Evolutionary conservation across 2,113 vertebrate species (phyloP).

Genomic region (Calidris pygmaea): DNA sequence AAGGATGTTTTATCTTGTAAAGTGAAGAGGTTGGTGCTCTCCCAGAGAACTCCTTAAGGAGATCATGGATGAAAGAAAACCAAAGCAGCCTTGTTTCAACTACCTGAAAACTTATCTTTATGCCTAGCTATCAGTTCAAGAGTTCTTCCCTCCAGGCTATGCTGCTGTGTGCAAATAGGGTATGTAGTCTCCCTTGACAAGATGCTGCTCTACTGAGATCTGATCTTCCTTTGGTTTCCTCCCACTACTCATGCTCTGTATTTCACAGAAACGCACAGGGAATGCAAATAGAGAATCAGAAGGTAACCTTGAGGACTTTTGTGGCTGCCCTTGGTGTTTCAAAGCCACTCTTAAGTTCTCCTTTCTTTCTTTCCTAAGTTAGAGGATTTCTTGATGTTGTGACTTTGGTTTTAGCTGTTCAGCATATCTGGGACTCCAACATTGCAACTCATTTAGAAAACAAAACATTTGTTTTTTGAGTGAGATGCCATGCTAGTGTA

Average conservation of each 20-base stretch:
- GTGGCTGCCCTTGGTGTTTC: neutral
- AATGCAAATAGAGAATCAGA: conserved; percentile 35
- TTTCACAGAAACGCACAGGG: neutral
- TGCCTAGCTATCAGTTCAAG: neutral
- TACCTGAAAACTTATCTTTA: conserved; percentile 1
- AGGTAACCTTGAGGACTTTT: conserved; percentile 34
- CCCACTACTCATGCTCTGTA: neutral
- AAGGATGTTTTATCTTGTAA: neutral
- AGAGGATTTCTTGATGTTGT: neutral
- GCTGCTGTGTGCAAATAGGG: neutral
- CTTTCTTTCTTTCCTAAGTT: neutral
- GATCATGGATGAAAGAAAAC: conserved; percentile 25
- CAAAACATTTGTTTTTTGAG: neutral
- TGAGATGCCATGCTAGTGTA: neutral
- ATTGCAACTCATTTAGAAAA: neutral
- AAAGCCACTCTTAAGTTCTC: conserved; percentile 4
- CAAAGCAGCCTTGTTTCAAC: conserved; percentile 26
- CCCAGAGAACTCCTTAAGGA: neutral
- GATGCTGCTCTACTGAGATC: neutral
- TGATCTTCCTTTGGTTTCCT: conserved; percentile 11
- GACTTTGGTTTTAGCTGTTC: neutral
- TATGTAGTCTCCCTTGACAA: neutral
- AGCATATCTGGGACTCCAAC: neutral
- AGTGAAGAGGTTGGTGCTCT: neutral
- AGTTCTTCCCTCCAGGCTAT: conserved; percentile 36